These are phyloP conservation scores for Sycobia sp. DNA, from an alignment of 1,140 invertebrate species.

Conservation along the genomic window DNA sequence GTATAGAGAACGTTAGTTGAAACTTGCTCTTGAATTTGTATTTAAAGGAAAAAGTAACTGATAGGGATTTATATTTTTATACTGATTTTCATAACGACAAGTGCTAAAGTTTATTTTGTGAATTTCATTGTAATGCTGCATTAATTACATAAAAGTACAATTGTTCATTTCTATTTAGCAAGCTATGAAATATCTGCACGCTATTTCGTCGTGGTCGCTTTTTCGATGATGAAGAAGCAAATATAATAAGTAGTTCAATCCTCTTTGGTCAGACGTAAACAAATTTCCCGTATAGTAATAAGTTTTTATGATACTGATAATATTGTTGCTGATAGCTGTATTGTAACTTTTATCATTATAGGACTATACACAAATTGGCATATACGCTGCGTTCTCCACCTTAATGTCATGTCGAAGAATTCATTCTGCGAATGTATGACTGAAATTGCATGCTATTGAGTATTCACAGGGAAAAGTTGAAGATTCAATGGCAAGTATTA, in stretches of 20 bases:
- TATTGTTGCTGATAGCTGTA: too few species aligned
- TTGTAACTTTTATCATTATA: too few species aligned
- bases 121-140: not conserved
- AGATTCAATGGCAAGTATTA: conserved; percentile 8
- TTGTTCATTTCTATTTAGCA: not conserved
- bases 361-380: too few species aligned
- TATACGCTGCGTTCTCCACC: too few species aligned
- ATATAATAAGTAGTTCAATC: not conserved
- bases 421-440: too few species aligned
- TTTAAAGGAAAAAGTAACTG: not conserved
- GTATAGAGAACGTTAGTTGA: conserved; percentile 2
- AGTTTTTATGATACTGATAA: too few species aligned
- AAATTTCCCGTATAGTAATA: not conserved
- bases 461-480: too few species aligned
- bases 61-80: conserved; percentile 24
- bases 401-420: too few species aligned
- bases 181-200: not conserved
- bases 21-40: conserved; percentile 19
- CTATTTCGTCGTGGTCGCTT: not conserved
- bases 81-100: conserved; percentile 17
- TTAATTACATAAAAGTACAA: not conserved
- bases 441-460: too few species aligned
- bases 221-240: conserved; percentile 3
- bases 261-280: not conserved
- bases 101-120: not conserved